phyloP scores from a whole-genome alignment of 2,888 invertebrate genomes.

The Philhelius pedissequus region DNA sequence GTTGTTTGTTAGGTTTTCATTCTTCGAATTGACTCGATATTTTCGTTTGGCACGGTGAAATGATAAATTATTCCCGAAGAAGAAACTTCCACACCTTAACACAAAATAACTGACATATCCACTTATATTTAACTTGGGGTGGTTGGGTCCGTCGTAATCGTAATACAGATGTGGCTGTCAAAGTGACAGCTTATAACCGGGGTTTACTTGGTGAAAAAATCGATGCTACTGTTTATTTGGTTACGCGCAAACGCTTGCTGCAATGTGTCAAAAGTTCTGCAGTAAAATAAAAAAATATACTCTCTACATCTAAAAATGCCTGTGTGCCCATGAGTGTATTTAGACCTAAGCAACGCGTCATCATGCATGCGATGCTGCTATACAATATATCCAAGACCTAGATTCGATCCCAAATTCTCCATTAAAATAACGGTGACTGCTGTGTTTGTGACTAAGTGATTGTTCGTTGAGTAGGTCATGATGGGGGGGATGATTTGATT shows the following conservation, averaged over 20 bases:
- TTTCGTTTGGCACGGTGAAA: neutral
- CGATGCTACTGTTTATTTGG: slow-evolving; percentile 12
- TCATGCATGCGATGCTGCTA: neutral
- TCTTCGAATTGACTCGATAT: neutral
- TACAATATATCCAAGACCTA: slow-evolving; percentile 14
- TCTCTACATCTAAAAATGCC: too few relatives aligned
- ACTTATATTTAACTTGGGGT: neutral
- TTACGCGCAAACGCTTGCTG: slow-evolving; percentile 59
- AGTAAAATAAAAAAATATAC: slow-evolving; percentile 30
- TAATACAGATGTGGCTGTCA: slow-evolving; percentile 32
- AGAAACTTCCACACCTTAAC: slow-evolving; percentile 26
- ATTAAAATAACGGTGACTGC: slow-evolving; percentile 21
- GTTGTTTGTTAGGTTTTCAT: slow-evolving; percentile 9
- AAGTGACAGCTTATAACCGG: slow-evolving; percentile 34
- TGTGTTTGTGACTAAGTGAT: slow-evolving; percentile 56
- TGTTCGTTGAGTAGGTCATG: slow-evolving; percentile 66
- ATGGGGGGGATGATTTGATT: slow-evolving; percentile 21
- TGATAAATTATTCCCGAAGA: slow-evolving; percentile 20
- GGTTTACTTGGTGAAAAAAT: slow-evolving; percentile 36
- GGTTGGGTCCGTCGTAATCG: neutral
- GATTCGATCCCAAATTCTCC: slow-evolving; percentile 18
- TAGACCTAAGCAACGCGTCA: slow-evolving; percentile 1
- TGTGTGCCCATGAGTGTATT: too few relatives aligned
- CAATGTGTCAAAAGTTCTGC: slow-evolving; percentile 55
- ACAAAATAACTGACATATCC: slow-evolving; percentile 27